Evolutionary conservation across 2,888 invertebrate species (phyloP).

Genomic region (Volucella bombylans): DNA sequence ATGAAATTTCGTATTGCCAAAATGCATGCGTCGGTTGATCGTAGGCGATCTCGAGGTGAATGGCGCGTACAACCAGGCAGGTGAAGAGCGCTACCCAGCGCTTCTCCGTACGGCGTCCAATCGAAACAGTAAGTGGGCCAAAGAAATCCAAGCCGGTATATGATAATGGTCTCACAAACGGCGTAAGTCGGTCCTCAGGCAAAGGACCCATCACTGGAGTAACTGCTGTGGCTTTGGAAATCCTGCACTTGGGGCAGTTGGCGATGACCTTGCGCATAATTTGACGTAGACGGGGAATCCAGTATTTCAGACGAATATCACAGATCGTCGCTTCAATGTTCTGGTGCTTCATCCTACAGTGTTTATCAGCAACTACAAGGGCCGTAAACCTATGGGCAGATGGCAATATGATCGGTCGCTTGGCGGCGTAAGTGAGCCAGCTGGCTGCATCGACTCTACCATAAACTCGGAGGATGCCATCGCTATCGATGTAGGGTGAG

Average conservation of each 20-base stretch:
- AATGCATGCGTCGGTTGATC: constrained; percentile 53
- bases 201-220: constrained; percentile 66
- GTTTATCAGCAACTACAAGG: constrained; percentile 13
- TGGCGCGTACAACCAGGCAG: constrained; percentile 41
- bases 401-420: constrained; percentile 46
- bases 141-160: constrained; percentile 68
- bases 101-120: constrained; percentile 71
- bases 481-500: constrained; percentile 26
- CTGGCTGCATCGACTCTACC: constrained; percentile 54
- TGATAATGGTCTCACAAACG: constrained; percentile 65
- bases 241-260: no score
- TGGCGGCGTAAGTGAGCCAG: constrained; percentile 48
- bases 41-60: constrained; percentile 39
- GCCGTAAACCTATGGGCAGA: constrained; percentile 15
- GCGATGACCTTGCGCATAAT: no score
- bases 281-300: constrained; percentile 29
- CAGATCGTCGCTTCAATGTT: constrained; percentile 34
- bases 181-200: constrained; percentile 61
- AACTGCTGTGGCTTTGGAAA: constrained; percentile 16
- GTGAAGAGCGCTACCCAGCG: constrained; percentile 70
- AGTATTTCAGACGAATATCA: constrained; percentile 35
- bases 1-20: constrained; percentile 43
- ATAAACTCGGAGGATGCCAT: constrained; percentile 34
- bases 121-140: constrained; percentile 62
- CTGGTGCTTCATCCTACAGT: constrained; percentile 37